phyloP scores from a whole-genome alignment of 2,113 vertebrate species.

The Rhodinocichla rosea region DNA sequence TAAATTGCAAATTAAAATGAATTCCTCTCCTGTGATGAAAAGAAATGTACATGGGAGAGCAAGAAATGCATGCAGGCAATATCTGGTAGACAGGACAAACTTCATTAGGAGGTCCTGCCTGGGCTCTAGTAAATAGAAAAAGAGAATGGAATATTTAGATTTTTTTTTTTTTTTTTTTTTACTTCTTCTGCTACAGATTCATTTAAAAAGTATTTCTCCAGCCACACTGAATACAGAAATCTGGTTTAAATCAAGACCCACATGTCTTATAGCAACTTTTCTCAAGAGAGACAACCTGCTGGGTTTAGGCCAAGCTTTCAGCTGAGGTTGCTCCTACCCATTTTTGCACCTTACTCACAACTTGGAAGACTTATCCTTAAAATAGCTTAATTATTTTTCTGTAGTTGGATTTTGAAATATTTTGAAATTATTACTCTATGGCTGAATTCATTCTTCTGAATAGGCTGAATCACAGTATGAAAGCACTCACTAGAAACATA shows the following conservation, averaged over 20 bases:
- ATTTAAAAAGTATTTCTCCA: background rate
- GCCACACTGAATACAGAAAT: background rate
- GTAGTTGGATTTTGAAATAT: background rate
- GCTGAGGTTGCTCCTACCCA: background rate
- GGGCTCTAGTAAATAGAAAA: background rate
- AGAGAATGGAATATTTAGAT: background rate
- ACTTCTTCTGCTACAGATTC: background rate
- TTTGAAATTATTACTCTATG: background rate
- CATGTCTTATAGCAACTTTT: background rate
- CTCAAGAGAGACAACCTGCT: background rate
- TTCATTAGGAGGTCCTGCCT: background rate
- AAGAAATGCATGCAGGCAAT: background rate
- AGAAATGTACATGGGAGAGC: background rate
- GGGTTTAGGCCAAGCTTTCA: background rate
- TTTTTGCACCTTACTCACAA: background rate
- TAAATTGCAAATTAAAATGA: background rate
- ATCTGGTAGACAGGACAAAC: background rate
- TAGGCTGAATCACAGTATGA: background rate
- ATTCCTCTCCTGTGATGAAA: background rate
- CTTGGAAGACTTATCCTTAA: background rate
- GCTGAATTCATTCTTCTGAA: background rate
- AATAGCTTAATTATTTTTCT: background rate
- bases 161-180: background rate
- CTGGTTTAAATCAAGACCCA: constrained; percentile 12
- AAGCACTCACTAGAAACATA: background rate